Evolutionary conservation across 2,888 invertebrate species (phyloP).

Genomic region (Conchocele bisecta): DNA sequence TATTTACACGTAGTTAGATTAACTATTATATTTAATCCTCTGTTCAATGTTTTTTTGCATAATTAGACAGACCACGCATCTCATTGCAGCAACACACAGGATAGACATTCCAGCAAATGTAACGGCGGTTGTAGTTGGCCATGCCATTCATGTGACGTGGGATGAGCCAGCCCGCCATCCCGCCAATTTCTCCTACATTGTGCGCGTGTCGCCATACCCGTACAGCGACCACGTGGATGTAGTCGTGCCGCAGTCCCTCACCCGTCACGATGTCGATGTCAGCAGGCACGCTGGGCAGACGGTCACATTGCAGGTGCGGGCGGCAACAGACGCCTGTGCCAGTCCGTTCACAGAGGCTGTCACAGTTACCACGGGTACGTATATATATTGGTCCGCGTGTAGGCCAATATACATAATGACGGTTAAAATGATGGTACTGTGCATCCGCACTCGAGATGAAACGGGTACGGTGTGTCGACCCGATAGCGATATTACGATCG

Average conservation of each 20-base stretch:
- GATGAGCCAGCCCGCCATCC: background rate
- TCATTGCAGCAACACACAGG: background rate
- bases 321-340: background rate
- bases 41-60: no score
- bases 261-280: background rate
- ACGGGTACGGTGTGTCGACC: no score
- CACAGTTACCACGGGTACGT: slow-evolving; percentile 4
- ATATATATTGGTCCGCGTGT: no score
- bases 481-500: no score
- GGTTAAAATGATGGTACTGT: no score
- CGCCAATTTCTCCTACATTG: background rate
- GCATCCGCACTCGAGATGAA: no score
- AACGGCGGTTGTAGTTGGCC: background rate
- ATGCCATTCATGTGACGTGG: slow-evolving; percentile 1
- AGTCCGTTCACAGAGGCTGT: background rate
- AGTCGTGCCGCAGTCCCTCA: background rate
- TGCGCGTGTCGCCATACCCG: background rate
- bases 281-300: slow-evolving; percentile 6
- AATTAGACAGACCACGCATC: no score
- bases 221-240: background rate
- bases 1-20: no score
- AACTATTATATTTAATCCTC: no score
- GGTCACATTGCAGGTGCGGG: background rate
- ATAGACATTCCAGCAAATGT: slow-evolving; percentile 3
- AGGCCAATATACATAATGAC: no score